A percentile compares a stretch with the other conserved stretches of the same genome.
These are phyloP conservation scores for Protobothrops flavoviridis DNA, from an alignment of 2,113 vertebrate species.

Conservation along the genomic window DNA sequence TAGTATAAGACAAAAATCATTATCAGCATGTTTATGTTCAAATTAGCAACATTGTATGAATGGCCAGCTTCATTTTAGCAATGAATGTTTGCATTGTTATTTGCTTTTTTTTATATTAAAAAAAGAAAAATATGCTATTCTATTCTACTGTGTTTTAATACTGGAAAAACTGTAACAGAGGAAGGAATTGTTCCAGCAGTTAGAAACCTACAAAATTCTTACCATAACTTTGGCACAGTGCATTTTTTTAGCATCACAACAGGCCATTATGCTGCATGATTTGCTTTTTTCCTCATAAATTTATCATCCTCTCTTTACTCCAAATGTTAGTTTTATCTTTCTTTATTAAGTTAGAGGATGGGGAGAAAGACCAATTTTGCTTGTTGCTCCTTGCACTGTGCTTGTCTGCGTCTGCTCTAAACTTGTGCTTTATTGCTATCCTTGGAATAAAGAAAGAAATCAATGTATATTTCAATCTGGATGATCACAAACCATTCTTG, in stretches of 20 bases:
- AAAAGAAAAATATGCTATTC: neutral
- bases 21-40: slow-evolving; percentile 56
- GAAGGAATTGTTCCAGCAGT: slow-evolving; percentile 62
- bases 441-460: neutral
- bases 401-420: neutral
- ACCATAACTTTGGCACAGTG: slow-evolving; percentile 64
- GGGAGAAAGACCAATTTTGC: neutral
- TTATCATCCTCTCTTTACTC: neutral
- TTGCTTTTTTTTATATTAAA: neutral
- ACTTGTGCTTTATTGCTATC: neutral
- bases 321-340: neutral
- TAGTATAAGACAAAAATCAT: slow-evolving; percentile 39
- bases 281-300: slow-evolving; percentile 9
- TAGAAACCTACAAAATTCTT: slow-evolving; percentile 69
- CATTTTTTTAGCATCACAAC: slow-evolving; percentile 58
- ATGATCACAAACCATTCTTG: neutral
- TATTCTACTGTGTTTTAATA: slow-evolving; percentile 42
- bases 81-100: slow-evolving; percentile 65
- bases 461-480: neutral
- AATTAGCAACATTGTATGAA: slow-evolving; percentile 41
- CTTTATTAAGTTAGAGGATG: neutral
- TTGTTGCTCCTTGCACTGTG: neutral
- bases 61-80: slow-evolving; percentile 10
- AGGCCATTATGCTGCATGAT: slow-evolving; percentile 55
- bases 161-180: slow-evolving; percentile 58